Conservation (phyloP, 2,888 invertebrate species). For the Germaria angustata region DNA sequence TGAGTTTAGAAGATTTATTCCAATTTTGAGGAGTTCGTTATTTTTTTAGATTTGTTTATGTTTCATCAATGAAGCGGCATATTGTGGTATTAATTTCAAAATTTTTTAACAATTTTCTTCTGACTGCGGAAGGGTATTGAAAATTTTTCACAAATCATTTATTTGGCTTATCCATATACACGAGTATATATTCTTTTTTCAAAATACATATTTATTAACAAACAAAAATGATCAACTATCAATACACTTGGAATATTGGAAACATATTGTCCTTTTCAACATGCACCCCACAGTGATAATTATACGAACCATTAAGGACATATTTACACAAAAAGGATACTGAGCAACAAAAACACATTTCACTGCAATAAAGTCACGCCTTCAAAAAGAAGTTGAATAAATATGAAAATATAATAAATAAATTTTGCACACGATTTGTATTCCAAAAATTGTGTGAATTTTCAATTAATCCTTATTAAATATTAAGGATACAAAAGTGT, state of each 20-base stretch:
- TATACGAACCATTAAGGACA: neutral
- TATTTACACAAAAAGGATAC: neutral
- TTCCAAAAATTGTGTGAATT: conserved; percentile 23
- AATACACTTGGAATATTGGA: no score
- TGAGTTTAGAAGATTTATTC: no score
- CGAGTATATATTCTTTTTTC: neutral
- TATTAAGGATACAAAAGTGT: neutral
- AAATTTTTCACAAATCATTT: neutral
- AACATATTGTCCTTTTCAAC: conserved; percentile 13
- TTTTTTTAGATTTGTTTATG: no score
- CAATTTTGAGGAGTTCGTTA: no score
- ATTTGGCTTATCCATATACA: neutral
- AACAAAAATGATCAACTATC: conserved; percentile 17
- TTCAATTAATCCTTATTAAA: conserved; percentile 37
- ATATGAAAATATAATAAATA: neutral
- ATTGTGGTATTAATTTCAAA: no score
- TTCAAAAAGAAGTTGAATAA: neutral
- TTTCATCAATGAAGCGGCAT: no score
- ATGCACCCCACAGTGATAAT: conserved; percentile 38
- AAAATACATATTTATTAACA: neutral
- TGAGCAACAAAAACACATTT: neutral
- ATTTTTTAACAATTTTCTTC: no score
- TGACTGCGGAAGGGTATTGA: no score
- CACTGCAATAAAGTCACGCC: conserved; percentile 22
- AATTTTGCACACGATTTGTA: conserved; percentile 6